These are phyloP conservation scores for Microcaecilia unicolor DNA, from an alignment of 2,797 vertebrate genomes.

Conservation along the genomic window DNA sequence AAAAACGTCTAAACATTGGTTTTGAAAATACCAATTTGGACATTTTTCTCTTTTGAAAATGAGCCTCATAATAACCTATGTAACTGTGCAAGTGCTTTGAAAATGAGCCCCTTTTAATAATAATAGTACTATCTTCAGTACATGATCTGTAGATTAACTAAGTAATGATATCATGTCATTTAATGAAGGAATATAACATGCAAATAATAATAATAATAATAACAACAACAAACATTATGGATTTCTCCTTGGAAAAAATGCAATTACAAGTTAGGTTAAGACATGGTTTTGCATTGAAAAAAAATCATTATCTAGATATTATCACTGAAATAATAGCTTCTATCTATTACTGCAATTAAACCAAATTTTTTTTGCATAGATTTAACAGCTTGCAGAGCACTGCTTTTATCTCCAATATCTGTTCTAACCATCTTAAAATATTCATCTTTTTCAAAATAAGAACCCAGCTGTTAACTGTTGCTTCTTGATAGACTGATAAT, in stretches of 20 bases:
- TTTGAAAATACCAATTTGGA: too few species aligned
- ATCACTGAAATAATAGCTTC: neutral
- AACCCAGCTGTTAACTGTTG: neutral
- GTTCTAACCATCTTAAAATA: neutral
- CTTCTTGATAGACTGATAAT: too few species aligned
- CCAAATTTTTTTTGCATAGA: neutral
- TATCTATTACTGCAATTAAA: neutral
- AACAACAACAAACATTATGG: neutral
- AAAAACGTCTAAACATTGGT: too few species aligned
- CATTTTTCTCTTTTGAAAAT: too few species aligned
- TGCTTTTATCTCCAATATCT: conserved; percentile 6
- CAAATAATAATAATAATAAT: neutral
- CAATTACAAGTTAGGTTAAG: neutral
- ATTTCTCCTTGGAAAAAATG: neutral
- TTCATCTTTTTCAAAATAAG: neutral
- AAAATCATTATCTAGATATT: neutral
- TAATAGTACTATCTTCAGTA: too few species aligned
- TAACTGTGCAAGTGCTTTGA: too few species aligned
- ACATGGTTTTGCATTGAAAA: neutral
- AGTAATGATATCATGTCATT: too few species aligned
- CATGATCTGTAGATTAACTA: too few species aligned
- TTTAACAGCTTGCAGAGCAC: conserved; percentile 1
- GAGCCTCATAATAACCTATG: too few species aligned
- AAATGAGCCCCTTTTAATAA: too few species aligned
- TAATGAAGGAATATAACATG: neutral